These are phyloP conservation scores for Cheilosia vernalis DNA, from an alignment of 2,888 invertebrate species.

Conservation along the genomic window DNA sequence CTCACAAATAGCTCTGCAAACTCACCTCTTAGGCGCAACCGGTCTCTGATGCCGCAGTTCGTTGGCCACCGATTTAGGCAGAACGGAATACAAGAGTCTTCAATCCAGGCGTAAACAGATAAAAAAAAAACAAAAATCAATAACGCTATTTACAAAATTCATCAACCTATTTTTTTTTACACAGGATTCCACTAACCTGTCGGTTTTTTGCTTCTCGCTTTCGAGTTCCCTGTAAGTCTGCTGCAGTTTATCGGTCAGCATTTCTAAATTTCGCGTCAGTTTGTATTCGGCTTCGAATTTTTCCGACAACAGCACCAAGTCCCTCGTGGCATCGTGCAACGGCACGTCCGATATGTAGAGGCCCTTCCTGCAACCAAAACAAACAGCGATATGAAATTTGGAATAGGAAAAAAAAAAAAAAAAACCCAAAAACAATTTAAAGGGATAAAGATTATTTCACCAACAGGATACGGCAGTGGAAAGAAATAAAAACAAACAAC, in stretches of 20 bases:
- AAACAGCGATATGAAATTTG: constrained; percentile 49
- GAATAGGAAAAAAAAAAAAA: constrained; percentile 42
- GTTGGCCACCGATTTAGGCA: constrained; percentile 97
- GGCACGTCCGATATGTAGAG: constrained; percentile 97
- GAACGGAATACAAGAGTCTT: constrained; percentile 96
- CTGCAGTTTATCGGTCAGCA: constrained; percentile 96
- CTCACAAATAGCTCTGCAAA: constrained; percentile 12
- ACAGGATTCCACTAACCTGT: constrained; percentile 86
- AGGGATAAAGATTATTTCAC: constrained; percentile 50
- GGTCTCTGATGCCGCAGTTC: constrained; percentile 96
- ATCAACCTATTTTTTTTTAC: constrained; percentile 34
- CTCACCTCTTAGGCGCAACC: constrained; percentile 93
- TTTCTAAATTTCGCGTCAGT: constrained; percentile 95
- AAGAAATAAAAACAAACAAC: constrained; percentile 37
- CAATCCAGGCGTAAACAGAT: constrained; percentile 69
- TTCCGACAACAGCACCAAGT: constrained; percentile 97
- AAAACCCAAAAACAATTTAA: constrained; percentile 63
- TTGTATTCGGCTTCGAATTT: constrained; percentile 99
- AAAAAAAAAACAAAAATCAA: constrained; percentile 61
- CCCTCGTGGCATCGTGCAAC: constrained; percentile 96
- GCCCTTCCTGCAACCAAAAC: constrained; percentile 88
- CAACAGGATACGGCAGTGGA: constrained; percentile 44
- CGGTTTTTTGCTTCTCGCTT: constrained; percentile 97
- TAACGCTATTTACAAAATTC: constrained; percentile 71
- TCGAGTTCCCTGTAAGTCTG: constrained; percentile 97